Conservation (phyloP, 2,888 invertebrate genomes). For the Rambutsinella grinnellia region DNA sequence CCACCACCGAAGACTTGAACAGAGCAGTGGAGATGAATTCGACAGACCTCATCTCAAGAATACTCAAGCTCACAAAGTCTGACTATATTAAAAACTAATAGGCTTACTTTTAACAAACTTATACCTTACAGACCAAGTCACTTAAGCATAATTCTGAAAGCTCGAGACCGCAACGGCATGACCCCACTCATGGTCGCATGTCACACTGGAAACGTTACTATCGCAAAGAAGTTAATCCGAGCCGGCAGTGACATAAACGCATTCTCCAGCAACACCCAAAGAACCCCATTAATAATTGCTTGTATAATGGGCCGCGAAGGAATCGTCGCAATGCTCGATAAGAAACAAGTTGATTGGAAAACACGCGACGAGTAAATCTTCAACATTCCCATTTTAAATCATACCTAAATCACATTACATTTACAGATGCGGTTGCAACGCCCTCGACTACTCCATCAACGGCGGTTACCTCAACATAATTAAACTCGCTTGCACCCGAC, state of each 20-base stretch:
- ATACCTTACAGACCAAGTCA: too few species aligned
- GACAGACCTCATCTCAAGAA: slow-evolving; percentile 57
- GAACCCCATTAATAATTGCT: slow-evolving; percentile 66
- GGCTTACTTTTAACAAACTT: not conserved
- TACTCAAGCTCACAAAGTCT: slow-evolving; percentile 47
- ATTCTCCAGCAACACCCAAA: slow-evolving; percentile 52
- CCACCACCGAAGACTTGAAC: slow-evolving; percentile 59
- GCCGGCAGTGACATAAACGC: slow-evolving; percentile 64
- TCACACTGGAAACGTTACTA: slow-evolving; percentile 59
- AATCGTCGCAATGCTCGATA: slow-evolving; percentile 59
- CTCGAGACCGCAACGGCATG: slow-evolving; percentile 63
- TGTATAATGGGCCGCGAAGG: slow-evolving; percentile 60
- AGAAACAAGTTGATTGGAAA: slow-evolving; percentile 64
- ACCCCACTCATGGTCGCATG: slow-evolving; percentile 66
- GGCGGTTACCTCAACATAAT: slow-evolving; percentile 61
- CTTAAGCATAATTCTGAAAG: slow-evolving; percentile 49
- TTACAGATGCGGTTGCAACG: slow-evolving; percentile 65
- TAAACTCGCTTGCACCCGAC: slow-evolving; percentile 58
- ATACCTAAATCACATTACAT: too few species aligned
- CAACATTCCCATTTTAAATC: too few species aligned
- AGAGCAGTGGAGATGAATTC: slow-evolving; percentile 58
- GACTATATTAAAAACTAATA: too few species aligned
- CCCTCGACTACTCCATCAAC: slow-evolving; percentile 66
- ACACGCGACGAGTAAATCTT: too few species aligned
- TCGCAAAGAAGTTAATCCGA: slow-evolving; percentile 64